A percentile compares a stretch with the other conserved stretches of the same genome.
These are phyloP conservation scores for Papilio dardanus DNA, from an alignment of 1,140 invertebrate species.

Conservation along the genomic window DNA sequence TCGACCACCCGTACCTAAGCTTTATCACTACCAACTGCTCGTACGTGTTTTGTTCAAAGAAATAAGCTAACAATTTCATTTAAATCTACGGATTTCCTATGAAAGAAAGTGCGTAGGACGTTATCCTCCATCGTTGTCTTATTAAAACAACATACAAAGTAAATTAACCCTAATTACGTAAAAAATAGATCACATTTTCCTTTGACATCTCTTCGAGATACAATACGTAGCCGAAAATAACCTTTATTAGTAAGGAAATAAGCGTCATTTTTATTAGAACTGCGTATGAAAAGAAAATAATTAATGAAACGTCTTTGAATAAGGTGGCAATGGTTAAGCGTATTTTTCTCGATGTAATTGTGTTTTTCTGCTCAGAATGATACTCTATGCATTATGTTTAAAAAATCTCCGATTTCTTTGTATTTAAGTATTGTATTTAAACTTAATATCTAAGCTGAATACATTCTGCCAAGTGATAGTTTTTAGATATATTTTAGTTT, in stretches of 20 bases:
- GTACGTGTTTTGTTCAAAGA: slow-evolving; percentile 72
- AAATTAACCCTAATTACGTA: slow-evolving; percentile 48
- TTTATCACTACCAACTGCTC: slow-evolving; percentile 61
- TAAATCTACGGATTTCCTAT: slow-evolving; percentile 77
- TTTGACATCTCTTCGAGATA: slow-evolving; percentile 33
- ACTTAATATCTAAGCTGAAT: too few relatives aligned
- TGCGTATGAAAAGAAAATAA: slow-evolving; percentile 57
- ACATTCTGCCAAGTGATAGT: too few relatives aligned
- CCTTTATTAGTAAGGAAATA: slow-evolving; percentile 45
- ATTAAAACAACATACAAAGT: slow-evolving; percentile 27
- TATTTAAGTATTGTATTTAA: too few relatives aligned
- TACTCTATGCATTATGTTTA: slow-evolving; percentile 41
- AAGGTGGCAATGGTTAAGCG: slow-evolving; percentile 73
- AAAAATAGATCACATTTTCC: slow-evolving; percentile 51
- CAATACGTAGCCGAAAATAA: slow-evolving; percentile 41
- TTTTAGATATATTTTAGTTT: too few relatives aligned
- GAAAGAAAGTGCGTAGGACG: slow-evolving; percentile 76
- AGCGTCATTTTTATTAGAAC: slow-evolving; percentile 43
- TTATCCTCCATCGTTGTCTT: slow-evolving; percentile 67
- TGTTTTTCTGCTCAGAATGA: slow-evolving; percentile 66
- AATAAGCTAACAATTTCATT: slow-evolving; percentile 80
- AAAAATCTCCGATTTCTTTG: too few relatives aligned
- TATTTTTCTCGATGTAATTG: slow-evolving; percentile 73
- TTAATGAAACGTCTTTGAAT: slow-evolving; percentile 68
- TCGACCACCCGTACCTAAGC: slow-evolving; percentile 65